phyloP scores from a whole-genome alignment of 2,888 invertebrate species.

The Ectemnius continuus region DNA sequence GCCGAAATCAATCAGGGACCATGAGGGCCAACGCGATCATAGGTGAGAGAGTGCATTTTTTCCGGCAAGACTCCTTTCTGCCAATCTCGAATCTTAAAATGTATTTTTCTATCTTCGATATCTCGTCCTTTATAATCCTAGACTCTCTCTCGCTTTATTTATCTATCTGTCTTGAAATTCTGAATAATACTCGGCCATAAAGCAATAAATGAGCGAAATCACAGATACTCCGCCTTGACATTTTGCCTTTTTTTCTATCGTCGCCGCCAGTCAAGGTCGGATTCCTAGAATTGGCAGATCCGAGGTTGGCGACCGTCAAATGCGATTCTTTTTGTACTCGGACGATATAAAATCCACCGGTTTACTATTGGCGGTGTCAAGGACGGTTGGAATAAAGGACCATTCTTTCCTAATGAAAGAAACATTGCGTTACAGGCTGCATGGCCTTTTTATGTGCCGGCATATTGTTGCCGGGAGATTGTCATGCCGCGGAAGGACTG shows the following conservation, averaged over 20 bases:
- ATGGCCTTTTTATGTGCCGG: constrained; percentile 1
- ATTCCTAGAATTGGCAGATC: neutral
- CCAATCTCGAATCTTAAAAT: no score
- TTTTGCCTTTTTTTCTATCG: neutral
- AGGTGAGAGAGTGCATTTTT: constrained; percentile 25
- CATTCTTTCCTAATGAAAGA: neutral
- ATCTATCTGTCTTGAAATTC: no score
- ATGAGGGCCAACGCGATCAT: constrained; percentile 24
- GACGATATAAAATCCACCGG: neutral
- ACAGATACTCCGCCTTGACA: constrained; percentile 8
- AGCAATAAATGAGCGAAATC: neutral
- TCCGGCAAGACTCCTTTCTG: no score
- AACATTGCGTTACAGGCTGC: constrained; percentile 24
- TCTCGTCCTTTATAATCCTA: no score
- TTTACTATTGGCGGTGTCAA: constrained; percentile 1
- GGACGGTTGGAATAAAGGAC: neutral
- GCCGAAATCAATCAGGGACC: neutral
- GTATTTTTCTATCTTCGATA: no score
- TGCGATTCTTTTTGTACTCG: neutral
- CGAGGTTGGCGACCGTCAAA: neutral
- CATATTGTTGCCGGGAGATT: neutral
- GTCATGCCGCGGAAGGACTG: neutral
- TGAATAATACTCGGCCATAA: no score
- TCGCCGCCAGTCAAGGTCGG: neutral
- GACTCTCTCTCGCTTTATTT: no score